Conservation (phyloP, 2,888 invertebrate species). For the Callinectes sapidus region DNA sequence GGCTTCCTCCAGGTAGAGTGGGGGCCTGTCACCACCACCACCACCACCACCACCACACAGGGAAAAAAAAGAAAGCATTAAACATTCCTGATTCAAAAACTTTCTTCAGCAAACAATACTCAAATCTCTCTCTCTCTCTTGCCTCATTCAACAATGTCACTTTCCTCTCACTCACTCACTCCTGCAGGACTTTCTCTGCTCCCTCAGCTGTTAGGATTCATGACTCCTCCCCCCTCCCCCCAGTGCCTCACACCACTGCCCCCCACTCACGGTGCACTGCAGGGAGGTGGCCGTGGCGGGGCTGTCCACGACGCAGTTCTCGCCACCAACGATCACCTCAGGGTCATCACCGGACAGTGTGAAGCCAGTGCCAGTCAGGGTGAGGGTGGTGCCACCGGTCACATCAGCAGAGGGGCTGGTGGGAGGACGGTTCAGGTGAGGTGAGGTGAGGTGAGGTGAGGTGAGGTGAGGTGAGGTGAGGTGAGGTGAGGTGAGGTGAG, state of each 20-base stretch:
- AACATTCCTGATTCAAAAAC: neutral
- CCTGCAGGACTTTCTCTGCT: neutral
- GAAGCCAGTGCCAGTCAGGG: constrained; percentile 41
- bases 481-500: no score
- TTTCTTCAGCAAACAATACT: neutral
- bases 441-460: no score
- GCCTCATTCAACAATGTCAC: neutral
- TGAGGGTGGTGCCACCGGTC: neutral
- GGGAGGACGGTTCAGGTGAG: neutral
- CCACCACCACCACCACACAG: neutral
- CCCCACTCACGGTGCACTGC: constrained; percentile 41
- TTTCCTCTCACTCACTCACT: neutral
- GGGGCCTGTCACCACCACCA: constrained; percentile 27
- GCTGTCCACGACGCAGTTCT: constrained; percentile 16
- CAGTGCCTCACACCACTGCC: neutral
- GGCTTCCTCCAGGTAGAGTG: constrained; percentile 29
- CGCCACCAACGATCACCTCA: constrained; percentile 39
- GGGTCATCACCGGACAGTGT: neutral
- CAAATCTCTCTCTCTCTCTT: neutral
- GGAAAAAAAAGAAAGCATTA: neutral
- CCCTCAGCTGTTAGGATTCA: neutral
- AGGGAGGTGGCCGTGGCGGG: neutral
- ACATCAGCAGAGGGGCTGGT: neutral
- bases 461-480: no score
- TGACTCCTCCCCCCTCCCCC: neutral